Evolutionary conservation across 2,113 vertebrate species (phyloP).

Genomic region (Callopanchax toddi): DNA sequence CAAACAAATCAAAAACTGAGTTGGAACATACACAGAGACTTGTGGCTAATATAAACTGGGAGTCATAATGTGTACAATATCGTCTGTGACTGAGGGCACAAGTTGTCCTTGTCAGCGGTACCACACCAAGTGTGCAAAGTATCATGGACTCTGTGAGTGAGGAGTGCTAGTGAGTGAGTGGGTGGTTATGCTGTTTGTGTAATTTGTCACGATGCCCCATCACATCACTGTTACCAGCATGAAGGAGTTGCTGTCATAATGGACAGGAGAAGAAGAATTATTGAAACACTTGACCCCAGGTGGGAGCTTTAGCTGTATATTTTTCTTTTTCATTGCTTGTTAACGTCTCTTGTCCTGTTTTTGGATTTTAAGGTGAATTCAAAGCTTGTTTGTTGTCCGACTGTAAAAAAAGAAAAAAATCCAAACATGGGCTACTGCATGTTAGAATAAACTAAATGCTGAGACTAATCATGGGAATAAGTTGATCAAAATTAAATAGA

Average conservation of each 20-base stretch:
- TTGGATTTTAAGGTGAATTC: no score
- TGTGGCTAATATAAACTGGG: not conserved
- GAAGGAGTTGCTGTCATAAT: not conserved
- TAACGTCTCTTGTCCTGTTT: no score
- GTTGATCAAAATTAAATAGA: no score
- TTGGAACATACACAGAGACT: not conserved
- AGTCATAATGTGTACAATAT: constrained; percentile 15
- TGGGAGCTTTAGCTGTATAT: not conserved
- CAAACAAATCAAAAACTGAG: no score
- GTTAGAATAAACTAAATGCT: no score
- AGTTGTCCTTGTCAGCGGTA: constrained; percentile 39
- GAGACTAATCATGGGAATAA: no score
- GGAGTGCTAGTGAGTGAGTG: constrained; percentile 37
- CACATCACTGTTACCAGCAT: constrained; percentile 11
- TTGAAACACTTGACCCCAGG: not conserved
- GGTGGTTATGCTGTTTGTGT: constrained; percentile 35
- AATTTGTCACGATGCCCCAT: constrained; percentile 31
- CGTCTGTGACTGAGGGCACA: constrained; percentile 20
- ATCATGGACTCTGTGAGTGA: constrained; percentile 42
- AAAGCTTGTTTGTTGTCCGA: no score
- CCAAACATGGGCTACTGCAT: no score
- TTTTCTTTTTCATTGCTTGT: no score
- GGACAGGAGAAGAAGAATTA: not conserved
- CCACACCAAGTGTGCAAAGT: constrained; percentile 46
- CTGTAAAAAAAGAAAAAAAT: no score